Base-by-base conservation (phyloP, 2,113 vertebrate species). In the Halichoeres trimaculatus region DNA sequence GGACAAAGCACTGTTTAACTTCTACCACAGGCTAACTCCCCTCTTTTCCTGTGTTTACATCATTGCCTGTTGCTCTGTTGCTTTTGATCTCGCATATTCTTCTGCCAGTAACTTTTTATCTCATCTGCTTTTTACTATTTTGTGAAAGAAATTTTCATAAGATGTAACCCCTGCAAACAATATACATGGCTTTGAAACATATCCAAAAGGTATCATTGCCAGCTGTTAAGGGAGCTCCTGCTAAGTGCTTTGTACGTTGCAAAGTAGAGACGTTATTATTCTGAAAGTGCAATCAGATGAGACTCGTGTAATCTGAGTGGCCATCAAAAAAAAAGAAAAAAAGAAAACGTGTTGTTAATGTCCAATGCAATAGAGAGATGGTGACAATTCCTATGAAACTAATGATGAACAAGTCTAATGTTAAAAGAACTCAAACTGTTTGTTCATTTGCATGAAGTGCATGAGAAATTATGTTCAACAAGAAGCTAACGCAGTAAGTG, bases 381-480 rank as follows among this genome's bases (percentile, higher is more conserved):
- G 75, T 86, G 87, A 80, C 68, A 74, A 84, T 83, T 91, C 69
- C 64, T 87, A 70, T 86, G 80, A 90, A 79, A 79, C 70, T 81
- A 87, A 80, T 90, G 84, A 89, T 89, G 81, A 80, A 75, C 81
- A 83, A 52, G 72, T 76, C 59, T 76, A 85, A 80, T 93, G 89
- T 90, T 80, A 88, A 86, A 78, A 79, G 67, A 90, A 84, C 71
- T 83, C 79, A 86, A 90, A 80, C 70, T 89, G 91, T 92, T 90
- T 75, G 93, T 95, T 96, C 93, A 92, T 95, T 96, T 89, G 96
- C 96, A 99, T 98, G 97, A 95, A 93, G 93, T 97, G 97, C 96
- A 99, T 97, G 96, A 95, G 89, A 93, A 95, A 85, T 91, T 88
- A 50, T 90, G 88, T 90, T 90, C 92, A 88, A 85, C 80, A 77